These are phyloP conservation scores for Ricordea florida DNA, from an alignment of 92 coral and sea anemone genomes.

Conservation along the genomic window DNA sequence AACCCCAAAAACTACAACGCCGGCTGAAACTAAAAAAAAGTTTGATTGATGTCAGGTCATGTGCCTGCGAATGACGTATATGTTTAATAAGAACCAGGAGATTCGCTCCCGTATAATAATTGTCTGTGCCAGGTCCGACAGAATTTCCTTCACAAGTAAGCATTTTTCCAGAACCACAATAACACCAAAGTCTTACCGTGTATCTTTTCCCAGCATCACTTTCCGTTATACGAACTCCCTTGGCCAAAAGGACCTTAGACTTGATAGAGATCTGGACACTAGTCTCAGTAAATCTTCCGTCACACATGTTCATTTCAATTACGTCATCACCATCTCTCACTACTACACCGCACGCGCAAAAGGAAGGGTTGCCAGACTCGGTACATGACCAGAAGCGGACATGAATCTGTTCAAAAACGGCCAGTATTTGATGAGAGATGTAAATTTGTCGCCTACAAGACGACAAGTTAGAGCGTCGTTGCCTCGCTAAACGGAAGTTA, in stretches of 20 bases:
- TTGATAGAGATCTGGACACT: conserved; percentile 74
- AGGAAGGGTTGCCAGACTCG: conserved; percentile 39
- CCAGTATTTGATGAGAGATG: too few relatives aligned
- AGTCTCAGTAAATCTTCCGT: conserved; percentile 69
- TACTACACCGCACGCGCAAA: conserved; percentile 87
- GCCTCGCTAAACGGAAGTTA: too few relatives aligned
- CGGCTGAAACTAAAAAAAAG: too few relatives aligned
- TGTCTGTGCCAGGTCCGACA: background rate
- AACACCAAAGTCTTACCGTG: conserved; percentile 51
- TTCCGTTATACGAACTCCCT: conserved; percentile 73
- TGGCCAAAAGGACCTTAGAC: conserved; percentile 68
- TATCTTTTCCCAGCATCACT: conserved; percentile 76
- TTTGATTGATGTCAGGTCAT: too few relatives aligned
- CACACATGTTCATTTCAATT: conserved; percentile 90
- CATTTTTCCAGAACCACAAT: too few relatives aligned
- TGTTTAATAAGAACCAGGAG: too few relatives aligned
- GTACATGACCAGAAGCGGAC: conserved; percentile 76
- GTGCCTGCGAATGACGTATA: too few relatives aligned
- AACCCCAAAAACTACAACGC: too few relatives aligned
- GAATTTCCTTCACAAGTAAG: background rate
- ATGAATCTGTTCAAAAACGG: too few relatives aligned
- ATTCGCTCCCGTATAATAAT: background rate
- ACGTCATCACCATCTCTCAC: conserved; percentile 80
- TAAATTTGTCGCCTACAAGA: too few relatives aligned
- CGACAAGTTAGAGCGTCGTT: too few relatives aligned